phyloP scores from a whole-genome alignment of 2,888 invertebrate genomes.

The Ariolimax columbianus region DNA sequence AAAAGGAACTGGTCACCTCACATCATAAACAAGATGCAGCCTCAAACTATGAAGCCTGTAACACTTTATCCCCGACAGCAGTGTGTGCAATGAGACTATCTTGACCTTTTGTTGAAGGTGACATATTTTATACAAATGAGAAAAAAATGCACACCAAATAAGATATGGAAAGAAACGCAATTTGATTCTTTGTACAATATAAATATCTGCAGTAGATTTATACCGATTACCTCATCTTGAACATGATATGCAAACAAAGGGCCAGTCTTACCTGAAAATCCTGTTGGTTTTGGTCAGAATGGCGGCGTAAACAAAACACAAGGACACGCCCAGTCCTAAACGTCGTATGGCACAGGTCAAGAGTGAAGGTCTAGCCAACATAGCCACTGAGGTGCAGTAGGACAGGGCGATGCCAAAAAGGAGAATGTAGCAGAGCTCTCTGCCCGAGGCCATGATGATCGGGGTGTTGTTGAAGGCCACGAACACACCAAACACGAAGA shows the following conservation, averaged over 20 bases:
- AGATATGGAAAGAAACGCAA: not conserved
- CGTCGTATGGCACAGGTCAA: constrained; percentile 84
- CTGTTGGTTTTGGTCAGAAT: constrained; percentile 88
- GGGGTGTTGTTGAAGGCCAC: constrained; percentile 84
- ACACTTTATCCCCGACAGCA: too few relatives aligned
- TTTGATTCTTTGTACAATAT: not conserved
- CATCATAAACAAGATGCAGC: too few relatives aligned
- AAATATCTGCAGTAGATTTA: too few relatives aligned
- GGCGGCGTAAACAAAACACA: constrained; percentile 87
- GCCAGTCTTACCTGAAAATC: constrained; percentile 81
- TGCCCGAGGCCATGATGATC: constrained; percentile 87
- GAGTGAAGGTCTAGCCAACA: constrained; percentile 84
- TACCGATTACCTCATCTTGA: too few relatives aligned
- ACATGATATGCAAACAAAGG: too few relatives aligned
- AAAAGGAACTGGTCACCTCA: too few relatives aligned
- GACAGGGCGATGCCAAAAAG: constrained; percentile 85
- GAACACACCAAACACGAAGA: constrained; percentile 84
- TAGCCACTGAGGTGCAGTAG: constrained; percentile 86
- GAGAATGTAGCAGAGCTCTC: constrained; percentile 88
- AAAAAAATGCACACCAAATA: not conserved
- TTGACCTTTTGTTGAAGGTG: too few relatives aligned
- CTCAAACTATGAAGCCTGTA: too few relatives aligned
- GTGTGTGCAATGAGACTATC: too few relatives aligned
- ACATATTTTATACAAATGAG: too few relatives aligned
- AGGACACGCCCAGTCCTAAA: constrained; percentile 85